Base-by-base conservation (phyloP, 2,888 invertebrate species). In the Operophtera brumata region DNA sequence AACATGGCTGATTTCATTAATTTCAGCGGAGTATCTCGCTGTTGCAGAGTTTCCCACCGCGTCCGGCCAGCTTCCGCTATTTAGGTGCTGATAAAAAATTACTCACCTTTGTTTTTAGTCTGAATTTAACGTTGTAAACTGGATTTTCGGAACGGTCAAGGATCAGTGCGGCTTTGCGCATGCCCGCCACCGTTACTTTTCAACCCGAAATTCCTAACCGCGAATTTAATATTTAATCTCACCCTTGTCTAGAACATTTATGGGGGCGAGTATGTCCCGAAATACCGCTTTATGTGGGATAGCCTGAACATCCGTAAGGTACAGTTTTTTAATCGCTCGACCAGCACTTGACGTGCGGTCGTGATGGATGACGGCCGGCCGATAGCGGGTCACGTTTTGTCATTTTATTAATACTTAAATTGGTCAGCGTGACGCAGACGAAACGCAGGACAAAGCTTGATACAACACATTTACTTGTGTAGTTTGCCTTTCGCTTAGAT, bases 351-450 rank as follows among this genome's bases (percentile, higher is more conserved):
- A 89, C 86, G 83, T 73, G 79, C 66, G 73, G 71, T 62, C 70
- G 82, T 89, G 89, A 90, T 89, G 86, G 89, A 90, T 89, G 85
- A 76, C 77, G 79, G 71, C 72, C 77, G 79, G 71, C 72, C 72
- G 66, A 61, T 66, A 62, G 72, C 66, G 80, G 84, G 86, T 84
- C 88, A 84, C 84, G 87, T 88, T 88, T 87, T 86, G 90, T 90
- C 88, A 86, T 89, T 88, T 88, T 90, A 88, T 89, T 90, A 89
- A 87, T 89, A 86, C 88, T 82, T 85, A 89, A 88, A 90, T 89
- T 88, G 88, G 87, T 77, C 76, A 80, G 41, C 71, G 81, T 89
- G 89, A 89, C 87, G 83, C 67, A 69, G 74, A 71, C 72, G 74
- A 84, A 87, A 85, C 73, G 66, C 71, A 70, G 74, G 72, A 78